Base-by-base conservation (phyloP, 2,113 vertebrate genomes). In the Casuarius casuarius region DNA sequence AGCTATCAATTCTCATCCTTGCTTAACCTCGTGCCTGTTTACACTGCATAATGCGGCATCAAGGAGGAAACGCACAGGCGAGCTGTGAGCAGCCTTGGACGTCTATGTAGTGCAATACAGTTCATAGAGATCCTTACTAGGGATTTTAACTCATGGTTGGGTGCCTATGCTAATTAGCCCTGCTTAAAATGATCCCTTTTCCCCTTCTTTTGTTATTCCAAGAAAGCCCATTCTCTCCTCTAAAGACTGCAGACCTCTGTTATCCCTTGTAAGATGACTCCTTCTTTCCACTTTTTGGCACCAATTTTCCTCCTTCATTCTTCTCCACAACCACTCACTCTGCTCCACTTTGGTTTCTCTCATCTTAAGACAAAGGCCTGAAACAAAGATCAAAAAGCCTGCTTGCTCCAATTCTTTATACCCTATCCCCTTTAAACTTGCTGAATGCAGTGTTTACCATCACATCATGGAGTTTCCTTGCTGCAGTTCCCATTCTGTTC, bases 121-220 rank as follows among this genome's bases (percentile, higher is more conserved):
- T 10, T 84, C 38, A 26, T 19, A 82, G 48, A 54, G 56, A 42
- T 51, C n/a, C 22, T 61, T 67, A 11, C 1, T n/a, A 40, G 33
- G 14, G 10, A 31, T 38, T 52, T 54, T 5, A 33, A 58, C 3
- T 51, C 21, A 3, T 1, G 5, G 12, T 2, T 21, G 51, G 5
- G 15, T 40, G 40, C 22, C 35, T 21, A 63, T 29, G 48, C 29
- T 59, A 65, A 23, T 42, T 17, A 63, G 20, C 2, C 8, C 9
- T 25, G 44, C 18, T 58, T 52, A 42, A 75, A 82, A 3, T 0
- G 0, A 58, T 5, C 33, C 8, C 7, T 21, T 6, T 20, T 61
- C 29, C n/a, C 8, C 42, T 40, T 20, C 46, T 44, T 28, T 23
- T 22, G 17, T 21, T 7, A 25, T 38, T 54, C 49, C 70, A 40